A percentile compares a stretch with the other conserved stretches of the same genome.
These are phyloP conservation scores for Xanthostigma xanthostigma DNA, from an alignment of 2,888 invertebrate genomes.

Conservation along the genomic window DNA sequence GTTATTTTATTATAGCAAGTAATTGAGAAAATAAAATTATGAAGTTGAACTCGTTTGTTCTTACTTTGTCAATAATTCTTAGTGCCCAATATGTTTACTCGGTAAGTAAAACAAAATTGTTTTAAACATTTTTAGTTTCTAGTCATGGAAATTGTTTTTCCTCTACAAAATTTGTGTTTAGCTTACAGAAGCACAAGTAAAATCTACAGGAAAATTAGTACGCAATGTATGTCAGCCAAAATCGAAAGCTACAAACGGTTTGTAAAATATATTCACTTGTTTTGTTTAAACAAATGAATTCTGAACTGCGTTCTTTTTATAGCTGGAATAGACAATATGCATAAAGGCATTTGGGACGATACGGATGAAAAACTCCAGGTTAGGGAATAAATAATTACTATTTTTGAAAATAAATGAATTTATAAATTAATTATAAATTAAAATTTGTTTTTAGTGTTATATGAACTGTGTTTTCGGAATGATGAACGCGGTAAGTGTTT, in stretches of 20 bases:
- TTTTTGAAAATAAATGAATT: too few relatives aligned
- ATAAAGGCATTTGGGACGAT: constrained; percentile 2
- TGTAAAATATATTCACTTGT: constrained; percentile 12
- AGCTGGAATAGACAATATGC: constrained; percentile 3
- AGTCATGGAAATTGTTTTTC: neutral
- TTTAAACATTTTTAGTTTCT: neutral
- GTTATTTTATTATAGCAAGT: too few relatives aligned
- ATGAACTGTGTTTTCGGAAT: constrained; percentile 33
- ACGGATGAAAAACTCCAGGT: neutral
- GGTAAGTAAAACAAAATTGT: too few relatives aligned
- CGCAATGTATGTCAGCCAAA: constrained; percentile 49
- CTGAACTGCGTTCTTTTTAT: neutral
- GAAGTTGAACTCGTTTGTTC: too few relatives aligned
- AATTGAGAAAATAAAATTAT: too few relatives aligned
- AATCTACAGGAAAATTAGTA: constrained; percentile 42
- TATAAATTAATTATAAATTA: too few relatives aligned
- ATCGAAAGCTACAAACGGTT: constrained; percentile 40
- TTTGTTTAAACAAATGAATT: constrained; percentile 1
- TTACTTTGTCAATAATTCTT: too few relatives aligned
- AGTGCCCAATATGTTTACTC: too few relatives aligned
- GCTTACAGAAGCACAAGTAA: constrained; percentile 39
- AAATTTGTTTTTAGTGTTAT: constrained; percentile 30
- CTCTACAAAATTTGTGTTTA: constrained; percentile 8
- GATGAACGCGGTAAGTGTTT: constrained; percentile 33
- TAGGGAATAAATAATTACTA: neutral